These are phyloP conservation scores for Littorina saxatilis DNA, from an alignment of 1,140 invertebrate genomes.

Conservation along the genomic window DNA sequence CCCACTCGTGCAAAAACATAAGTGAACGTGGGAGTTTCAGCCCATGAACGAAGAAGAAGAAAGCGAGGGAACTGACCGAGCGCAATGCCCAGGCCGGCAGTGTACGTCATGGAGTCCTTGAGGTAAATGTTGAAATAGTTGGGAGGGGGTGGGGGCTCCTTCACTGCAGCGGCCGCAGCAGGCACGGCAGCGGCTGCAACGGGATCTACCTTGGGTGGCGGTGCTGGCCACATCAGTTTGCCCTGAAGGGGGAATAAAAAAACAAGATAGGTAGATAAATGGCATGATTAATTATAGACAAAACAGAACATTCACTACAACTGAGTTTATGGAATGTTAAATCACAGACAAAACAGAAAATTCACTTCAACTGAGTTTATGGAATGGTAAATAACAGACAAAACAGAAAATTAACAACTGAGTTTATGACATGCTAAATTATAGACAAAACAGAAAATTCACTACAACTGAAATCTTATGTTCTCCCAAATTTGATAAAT, in stretches of 20 bases:
- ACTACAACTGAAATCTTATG: too few relatives aligned
- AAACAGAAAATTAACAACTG: not conserved
- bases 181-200: slow-evolving; percentile 63
- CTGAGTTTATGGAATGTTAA: not conserved
- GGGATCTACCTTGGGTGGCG: slow-evolving; percentile 74
- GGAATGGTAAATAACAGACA: not conserved
- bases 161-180: slow-evolving; percentile 66
- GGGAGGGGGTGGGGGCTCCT: slow-evolving; percentile 75
- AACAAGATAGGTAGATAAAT: too few relatives aligned
- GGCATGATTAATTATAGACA: too few relatives aligned
- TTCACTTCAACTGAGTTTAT: not conserved
- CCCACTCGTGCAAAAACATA: too few relatives aligned
- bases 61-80: slow-evolving; percentile 68
- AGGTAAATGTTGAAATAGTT: slow-evolving; percentile 75
- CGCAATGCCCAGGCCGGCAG: slow-evolving; percentile 79
- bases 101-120: slow-evolving; percentile 85
- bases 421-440: too few relatives aligned
- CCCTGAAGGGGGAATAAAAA: slow-evolving; percentile 75
- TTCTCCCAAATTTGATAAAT: too few relatives aligned
- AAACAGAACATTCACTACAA: not conserved
- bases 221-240: slow-evolving; percentile 87
- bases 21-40: too few relatives aligned
- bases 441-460: too few relatives aligned
- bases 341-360: too few relatives aligned
- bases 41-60: too few relatives aligned